phyloP scores from a whole-genome alignment of 2,113 vertebrate species.

The Notothenia rossii region DNA sequence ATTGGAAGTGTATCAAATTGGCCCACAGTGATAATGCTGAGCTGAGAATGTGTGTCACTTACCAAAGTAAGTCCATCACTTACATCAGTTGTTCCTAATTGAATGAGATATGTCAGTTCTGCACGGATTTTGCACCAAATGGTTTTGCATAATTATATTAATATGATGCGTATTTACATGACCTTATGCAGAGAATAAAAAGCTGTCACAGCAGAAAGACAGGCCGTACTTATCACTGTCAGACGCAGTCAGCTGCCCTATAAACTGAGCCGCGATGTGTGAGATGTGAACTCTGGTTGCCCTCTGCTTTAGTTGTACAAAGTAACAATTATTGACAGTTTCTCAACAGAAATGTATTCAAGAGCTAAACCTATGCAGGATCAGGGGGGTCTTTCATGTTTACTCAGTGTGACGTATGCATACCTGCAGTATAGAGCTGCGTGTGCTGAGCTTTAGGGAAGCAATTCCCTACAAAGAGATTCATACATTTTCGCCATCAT shows the following conservation, averaged over 20 bases:
- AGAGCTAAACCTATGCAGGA: constrained; percentile 11
- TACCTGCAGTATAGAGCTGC: constrained; percentile 12
- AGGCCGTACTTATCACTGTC: constrained; percentile 73
- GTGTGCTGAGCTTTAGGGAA: constrained; percentile 17
- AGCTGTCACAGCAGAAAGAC: constrained; percentile 57
- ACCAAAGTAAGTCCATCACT: constrained; percentile 62
- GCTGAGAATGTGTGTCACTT: constrained; percentile 68
- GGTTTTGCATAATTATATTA: constrained; percentile 81
- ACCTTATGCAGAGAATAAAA: constrained; percentile 62
- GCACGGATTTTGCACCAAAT: constrained; percentile 53
- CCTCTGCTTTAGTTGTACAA: constrained; percentile 8
- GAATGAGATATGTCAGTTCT: constrained; percentile 74
- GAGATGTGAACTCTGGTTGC: constrained; percentile 41
- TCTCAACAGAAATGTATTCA: constrained; percentile 49
- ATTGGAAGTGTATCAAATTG: constrained; percentile 73
- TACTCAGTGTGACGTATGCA: constrained; percentile 31
- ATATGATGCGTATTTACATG: constrained; percentile 77
- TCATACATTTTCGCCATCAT: background rate
- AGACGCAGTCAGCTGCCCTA: constrained; percentile 67
- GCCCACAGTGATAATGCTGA: constrained; percentile 61
- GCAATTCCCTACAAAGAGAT: background rate
- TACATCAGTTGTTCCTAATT: constrained; percentile 69
- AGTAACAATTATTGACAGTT: constrained; percentile 46
- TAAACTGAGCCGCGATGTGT: constrained; percentile 48
- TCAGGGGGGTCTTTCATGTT: constrained; percentile 39